Evolutionary conservation across 2,113 vertebrate species (phyloP).

Genomic region (Anhinga anhinga): DNA sequence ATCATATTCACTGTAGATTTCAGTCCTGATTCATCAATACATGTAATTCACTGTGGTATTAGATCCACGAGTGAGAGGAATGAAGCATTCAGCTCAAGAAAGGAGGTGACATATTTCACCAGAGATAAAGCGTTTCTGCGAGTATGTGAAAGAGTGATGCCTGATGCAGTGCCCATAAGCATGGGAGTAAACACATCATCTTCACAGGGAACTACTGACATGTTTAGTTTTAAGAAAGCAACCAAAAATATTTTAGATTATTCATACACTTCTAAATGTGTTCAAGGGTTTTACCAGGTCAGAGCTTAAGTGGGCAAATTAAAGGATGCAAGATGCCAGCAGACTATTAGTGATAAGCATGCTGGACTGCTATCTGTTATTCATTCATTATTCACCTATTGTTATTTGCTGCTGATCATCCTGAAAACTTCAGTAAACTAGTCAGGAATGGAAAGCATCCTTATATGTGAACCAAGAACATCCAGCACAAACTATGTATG

Average conservation of each 20-base stretch:
- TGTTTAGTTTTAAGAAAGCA: not conserved
- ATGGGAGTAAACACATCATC: not conserved
- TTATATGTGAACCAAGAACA: not conserved
- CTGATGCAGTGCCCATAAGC: not conserved
- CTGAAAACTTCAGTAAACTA: not conserved
- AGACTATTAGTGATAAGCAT: not conserved
- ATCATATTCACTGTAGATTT: slow-evolving; percentile 42
- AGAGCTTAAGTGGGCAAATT: not conserved
- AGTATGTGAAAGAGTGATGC: not conserved
- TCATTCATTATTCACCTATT: not conserved
- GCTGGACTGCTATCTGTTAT: not conserved
- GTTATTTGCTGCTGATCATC: not conserved
- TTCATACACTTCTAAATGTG: not conserved
- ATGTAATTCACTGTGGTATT: slow-evolving; percentile 40
- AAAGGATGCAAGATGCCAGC: not conserved
- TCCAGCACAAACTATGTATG: not conserved
- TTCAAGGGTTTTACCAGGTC: not conserved
- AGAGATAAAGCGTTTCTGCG: not conserved
- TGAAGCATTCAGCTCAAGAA: not conserved
- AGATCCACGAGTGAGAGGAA: slow-evolving; percentile 1
- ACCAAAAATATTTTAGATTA: slow-evolving; percentile 8
- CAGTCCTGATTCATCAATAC: slow-evolving; percentile 29
- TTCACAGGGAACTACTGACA: not conserved
- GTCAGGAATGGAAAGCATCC: not conserved
- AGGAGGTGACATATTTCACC: slow-evolving; percentile 21